Percentiles rank a stretch among this genome's conserved stretches.
Conservation (phyloP, 2,888 invertebrate species). For the Eupithecia vulgata region DNA sequence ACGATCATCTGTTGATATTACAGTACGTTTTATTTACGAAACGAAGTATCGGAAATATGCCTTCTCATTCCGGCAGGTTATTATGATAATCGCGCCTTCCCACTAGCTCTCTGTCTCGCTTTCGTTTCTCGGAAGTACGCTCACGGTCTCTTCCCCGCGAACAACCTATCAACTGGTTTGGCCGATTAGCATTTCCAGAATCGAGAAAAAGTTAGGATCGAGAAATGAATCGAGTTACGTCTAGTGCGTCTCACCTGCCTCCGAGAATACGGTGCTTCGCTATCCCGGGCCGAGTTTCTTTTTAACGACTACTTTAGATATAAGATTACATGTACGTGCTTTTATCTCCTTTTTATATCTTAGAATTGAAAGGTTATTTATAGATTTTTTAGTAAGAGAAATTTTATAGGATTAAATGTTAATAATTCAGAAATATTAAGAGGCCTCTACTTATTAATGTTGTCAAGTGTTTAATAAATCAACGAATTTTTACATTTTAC, state of each 20-base stretch:
- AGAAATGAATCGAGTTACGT: slow-evolving; percentile 38
- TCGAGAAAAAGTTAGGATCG: slow-evolving; percentile 63
- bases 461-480: neutral
- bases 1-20: slow-evolving; percentile 19
- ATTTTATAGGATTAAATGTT: neutral
- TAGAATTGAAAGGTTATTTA: slow-evolving; percentile 15
- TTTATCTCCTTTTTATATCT: slow-evolving; percentile 7
- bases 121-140: slow-evolving; percentile 77
- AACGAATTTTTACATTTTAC: slow-evolving; percentile 14
- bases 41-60: slow-evolving; percentile 68
- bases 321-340: slow-evolving; percentile 14
- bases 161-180: slow-evolving; percentile 71
- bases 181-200: slow-evolving; percentile 79
- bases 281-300: slow-evolving; percentile 25
- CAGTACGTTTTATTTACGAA: slow-evolving; percentile 60
- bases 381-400: neutral
- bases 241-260: slow-evolving; percentile 12
- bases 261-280: neutral
- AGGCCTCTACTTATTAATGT: neutral
- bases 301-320: slow-evolving; percentile 16
- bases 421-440: neutral
- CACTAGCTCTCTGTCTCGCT: slow-evolving; percentile 76
- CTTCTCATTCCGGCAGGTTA: slow-evolving; percentile 74
- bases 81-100: slow-evolving; percentile 81
- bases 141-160: slow-evolving; percentile 64